Conservation (phyloP, 2,113 vertebrate genomes). For the Meles meles region DNA sequence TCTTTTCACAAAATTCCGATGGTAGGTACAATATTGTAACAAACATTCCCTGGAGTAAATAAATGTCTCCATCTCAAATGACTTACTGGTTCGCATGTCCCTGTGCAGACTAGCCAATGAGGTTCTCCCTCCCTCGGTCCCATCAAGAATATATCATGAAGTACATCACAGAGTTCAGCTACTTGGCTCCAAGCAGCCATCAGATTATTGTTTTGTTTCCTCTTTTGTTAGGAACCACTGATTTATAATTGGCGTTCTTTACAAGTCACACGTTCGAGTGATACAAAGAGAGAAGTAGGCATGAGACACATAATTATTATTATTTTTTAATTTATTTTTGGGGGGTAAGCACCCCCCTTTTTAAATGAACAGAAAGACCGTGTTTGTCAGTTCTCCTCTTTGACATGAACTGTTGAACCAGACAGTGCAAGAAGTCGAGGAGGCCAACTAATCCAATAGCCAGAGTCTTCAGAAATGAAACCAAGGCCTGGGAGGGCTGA, state of each 20-base stretch:
- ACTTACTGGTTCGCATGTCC: neutral
- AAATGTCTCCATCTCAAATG: neutral
- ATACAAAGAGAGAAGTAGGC: neutral
- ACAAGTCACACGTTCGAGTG: neutral
- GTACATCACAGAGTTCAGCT: neutral
- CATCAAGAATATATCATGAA: neutral
- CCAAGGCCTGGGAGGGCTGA: neutral
- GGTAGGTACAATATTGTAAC: neutral
- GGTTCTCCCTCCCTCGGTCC: neutral
- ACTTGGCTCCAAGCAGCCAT: neutral
- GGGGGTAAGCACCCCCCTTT: neutral
- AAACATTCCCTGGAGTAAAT: neutral
- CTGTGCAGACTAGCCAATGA: neutral
- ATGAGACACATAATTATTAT: neutral
- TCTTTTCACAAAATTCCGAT: conserved; percentile 18
- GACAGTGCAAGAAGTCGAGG: neutral
- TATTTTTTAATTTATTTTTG: neutral
- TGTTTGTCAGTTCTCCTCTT: neutral
- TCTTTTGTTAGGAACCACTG: neutral
- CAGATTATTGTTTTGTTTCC: neutral
- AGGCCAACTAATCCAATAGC: neutral
- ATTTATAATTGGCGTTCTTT: neutral
- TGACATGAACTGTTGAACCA: neutral
- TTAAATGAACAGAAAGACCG: neutral
- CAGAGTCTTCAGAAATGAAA: neutral